phyloP scores from a whole-genome alignment of 2,113 vertebrate species.

The Microcebus ravelobensis region DNA sequence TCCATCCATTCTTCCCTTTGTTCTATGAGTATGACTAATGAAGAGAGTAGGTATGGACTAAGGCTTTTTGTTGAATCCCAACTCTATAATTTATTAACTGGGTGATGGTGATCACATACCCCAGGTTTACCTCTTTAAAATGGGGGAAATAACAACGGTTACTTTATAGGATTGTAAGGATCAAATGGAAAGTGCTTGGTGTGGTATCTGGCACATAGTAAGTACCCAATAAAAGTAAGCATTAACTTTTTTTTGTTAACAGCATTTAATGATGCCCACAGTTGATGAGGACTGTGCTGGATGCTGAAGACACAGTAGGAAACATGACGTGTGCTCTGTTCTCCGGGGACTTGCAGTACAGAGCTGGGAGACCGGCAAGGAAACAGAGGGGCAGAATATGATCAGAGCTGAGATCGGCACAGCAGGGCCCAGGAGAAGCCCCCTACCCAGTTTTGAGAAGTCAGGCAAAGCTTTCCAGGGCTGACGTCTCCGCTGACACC shows the following conservation, averaged over 20 bases:
- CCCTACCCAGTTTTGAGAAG: background rate
- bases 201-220: background rate
- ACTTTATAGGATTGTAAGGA: background rate
- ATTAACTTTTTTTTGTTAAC: background rate
- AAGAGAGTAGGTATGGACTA: background rate
- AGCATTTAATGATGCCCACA: background rate
- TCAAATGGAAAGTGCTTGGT: background rate
- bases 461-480: background rate
- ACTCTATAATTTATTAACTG: background rate
- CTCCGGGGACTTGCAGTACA: background rate
- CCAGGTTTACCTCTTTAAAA: background rate
- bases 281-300: background rate
- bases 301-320: background rate
- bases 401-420: background rate
- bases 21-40: background rate
- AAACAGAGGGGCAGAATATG: background rate
- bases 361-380: background rate
- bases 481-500: background rate
- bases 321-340: background rate
- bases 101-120: background rate
- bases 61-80: background rate
- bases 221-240: background rate
- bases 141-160: background rate
- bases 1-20: background rate
- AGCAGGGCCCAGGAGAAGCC: background rate